phyloP scores from a whole-genome alignment of 2,888 invertebrate species.

The Troides helena region DNA sequence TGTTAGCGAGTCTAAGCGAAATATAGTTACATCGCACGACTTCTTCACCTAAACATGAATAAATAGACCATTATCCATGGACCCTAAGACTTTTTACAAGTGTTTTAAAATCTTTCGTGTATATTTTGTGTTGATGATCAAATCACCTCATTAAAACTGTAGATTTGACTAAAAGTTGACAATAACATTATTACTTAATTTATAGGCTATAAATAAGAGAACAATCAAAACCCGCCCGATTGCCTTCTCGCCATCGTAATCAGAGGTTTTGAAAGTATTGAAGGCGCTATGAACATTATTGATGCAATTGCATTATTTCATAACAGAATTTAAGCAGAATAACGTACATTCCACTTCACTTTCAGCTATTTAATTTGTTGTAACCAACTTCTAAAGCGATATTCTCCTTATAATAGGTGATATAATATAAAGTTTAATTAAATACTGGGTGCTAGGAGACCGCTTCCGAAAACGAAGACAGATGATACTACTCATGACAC shows the following conservation, averaged over 20 bases:
- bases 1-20: slow-evolving; percentile 64
- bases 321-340: slow-evolving; percentile 8
- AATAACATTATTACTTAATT: slow-evolving; percentile 40
- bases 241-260: slow-evolving; percentile 9
- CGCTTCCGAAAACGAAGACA: too few relatives aligned
- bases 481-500: too few relatives aligned
- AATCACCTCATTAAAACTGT: slow-evolving; percentile 50
- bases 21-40: slow-evolving; percentile 51
- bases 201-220: slow-evolving; percentile 10
- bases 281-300: not conserved
- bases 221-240: slow-evolving; percentile 28
- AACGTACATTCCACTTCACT: slow-evolving; percentile 11
- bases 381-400: slow-evolving; percentile 21
- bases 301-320: slow-evolving; percentile 1
- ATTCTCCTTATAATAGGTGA: slow-evolving; percentile 41
- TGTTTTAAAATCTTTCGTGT: slow-evolving; percentile 12
- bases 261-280: not conserved
- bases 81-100: slow-evolving; percentile 22
- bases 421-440: slow-evolving; percentile 56
- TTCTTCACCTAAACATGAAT: slow-evolving; percentile 25
- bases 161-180: slow-evolving; percentile 47
- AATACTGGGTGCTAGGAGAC: slow-evolving; percentile 31
- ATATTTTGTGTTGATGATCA: slow-evolving; percentile 42
- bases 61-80: slow-evolving; percentile 2
- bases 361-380: slow-evolving; percentile 6